phyloP scores from a whole-genome alignment of 2,888 invertebrate genomes.

The Lycophotia porphyrea region DNA sequence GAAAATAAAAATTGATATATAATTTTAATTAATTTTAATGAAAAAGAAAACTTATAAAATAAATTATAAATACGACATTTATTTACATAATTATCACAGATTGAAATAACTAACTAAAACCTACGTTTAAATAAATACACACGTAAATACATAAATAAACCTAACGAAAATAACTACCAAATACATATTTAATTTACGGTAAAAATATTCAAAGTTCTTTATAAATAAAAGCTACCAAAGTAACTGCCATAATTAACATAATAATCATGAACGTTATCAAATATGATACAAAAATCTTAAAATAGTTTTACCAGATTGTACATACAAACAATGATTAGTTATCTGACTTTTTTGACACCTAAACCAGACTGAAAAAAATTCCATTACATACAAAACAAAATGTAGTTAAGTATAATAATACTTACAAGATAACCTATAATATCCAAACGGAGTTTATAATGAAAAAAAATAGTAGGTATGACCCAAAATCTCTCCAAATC shows the following conservation, averaged over 20 bases:
- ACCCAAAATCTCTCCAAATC: neutral
- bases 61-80: slow-evolving; percentile 45
- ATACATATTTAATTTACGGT: neutral
- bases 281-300: slow-evolving; percentile 19
- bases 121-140: slow-evolving; percentile 49
- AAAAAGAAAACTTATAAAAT: slow-evolving; percentile 54
- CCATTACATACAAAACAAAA: neutral
- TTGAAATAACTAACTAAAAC: slow-evolving; percentile 57
- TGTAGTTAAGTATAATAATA: neutral
- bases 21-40: slow-evolving; percentile 52
- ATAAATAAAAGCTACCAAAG: slow-evolving; percentile 14
- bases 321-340: slow-evolving; percentile 20
- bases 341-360: slow-evolving; percentile 14
- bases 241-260: neutral
- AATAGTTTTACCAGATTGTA: slow-evolving; percentile 18
- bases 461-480: neutral
- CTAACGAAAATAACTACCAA: slow-evolving; percentile 18
- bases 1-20: neutral
- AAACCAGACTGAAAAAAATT: slow-evolving; percentile 19
- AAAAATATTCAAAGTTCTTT: neutral
- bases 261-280: neutral
- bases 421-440: too few relatives aligned
- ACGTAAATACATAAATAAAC: slow-evolving; percentile 29
- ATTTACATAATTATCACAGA: slow-evolving; percentile 66
- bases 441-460: neutral